A percentile compares a stretch with the other conserved stretches of the same genome.
Evolutionary conservation across 2,113 vertebrate species (phyloP).

Genomic region (Megaceryle maxima): DNA sequence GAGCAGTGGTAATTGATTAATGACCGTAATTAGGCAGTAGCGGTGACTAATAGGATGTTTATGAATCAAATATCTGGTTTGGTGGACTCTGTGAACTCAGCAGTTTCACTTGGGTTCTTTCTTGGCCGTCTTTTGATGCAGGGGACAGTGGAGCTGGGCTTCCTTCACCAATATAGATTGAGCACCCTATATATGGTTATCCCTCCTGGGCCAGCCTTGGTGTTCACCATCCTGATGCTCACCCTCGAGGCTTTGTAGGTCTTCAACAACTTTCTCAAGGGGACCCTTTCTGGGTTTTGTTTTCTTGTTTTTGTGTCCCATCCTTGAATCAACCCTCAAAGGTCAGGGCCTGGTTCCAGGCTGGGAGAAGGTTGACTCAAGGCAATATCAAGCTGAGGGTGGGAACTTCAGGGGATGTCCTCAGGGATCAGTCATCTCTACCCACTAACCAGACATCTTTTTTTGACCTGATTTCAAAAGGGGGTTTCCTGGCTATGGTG

Average conservation of each 20-base stretch:
- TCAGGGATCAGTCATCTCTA: not conserved
- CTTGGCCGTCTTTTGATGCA: not conserved
- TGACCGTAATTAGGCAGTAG: slow-evolving; percentile 43
- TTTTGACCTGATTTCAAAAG: not conserved
- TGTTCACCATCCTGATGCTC: not conserved
- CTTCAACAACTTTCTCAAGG: not conserved
- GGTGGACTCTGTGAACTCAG: not conserved
- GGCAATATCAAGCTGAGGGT: not conserved
- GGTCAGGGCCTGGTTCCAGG: not conserved
- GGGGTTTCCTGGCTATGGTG: not conserved
- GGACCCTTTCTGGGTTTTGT: not conserved
- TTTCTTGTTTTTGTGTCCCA: not conserved
- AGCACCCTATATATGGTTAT: fast-evolving
- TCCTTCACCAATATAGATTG: fast-evolving
- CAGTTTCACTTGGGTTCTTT: slow-evolving; percentile 17
- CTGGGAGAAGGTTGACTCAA: not conserved
- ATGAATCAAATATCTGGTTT: slow-evolving; percentile 31
- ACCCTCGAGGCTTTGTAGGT: not conserved
- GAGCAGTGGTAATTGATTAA: slow-evolving; percentile 47
- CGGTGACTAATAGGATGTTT: slow-evolving; percentile 60
- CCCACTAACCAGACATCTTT: not conserved
- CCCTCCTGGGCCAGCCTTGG: not conserved
- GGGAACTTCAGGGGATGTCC: not conserved
- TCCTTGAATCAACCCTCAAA: not conserved
- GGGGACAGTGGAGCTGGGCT: not conserved